These are phyloP conservation scores for Ennomos fuscantarius DNA, from an alignment of 2,888 invertebrate genomes.

Conservation along the genomic window DNA sequence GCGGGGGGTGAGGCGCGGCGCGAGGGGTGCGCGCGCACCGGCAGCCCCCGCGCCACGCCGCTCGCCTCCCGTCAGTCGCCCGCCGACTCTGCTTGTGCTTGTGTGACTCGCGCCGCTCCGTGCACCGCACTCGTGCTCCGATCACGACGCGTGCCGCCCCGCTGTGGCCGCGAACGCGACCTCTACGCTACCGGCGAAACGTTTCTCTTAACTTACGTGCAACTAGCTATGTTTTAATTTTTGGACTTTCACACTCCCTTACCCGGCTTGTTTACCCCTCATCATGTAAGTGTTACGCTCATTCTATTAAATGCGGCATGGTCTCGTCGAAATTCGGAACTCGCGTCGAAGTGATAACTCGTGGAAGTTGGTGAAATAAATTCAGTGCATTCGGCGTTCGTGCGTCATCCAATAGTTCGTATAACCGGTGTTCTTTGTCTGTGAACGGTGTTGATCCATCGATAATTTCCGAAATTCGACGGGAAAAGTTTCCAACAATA, in stretches of 20 bases:
- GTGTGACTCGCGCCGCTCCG: constrained; percentile 85
- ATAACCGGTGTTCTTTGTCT: constrained; percentile 59
- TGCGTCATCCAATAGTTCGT: constrained; percentile 49
- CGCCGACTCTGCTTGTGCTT: constrained; percentile 85
- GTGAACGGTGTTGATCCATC: constrained; percentile 62
- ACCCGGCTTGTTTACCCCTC: constrained; percentile 83
- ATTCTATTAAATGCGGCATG: constrained; percentile 74
- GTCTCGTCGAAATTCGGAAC: constrained; percentile 79
- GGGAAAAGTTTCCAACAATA: constrained; percentile 66
- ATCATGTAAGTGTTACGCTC: constrained; percentile 84
- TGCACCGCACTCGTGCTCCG: constrained; percentile 84
- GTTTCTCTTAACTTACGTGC: constrained; percentile 81
- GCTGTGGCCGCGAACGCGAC: constrained; percentile 87
- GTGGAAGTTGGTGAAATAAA: constrained; percentile 80
- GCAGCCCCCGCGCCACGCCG: constrained; percentile 77
- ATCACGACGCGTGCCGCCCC: constrained; percentile 84
- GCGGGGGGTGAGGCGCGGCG: constrained; percentile 52
- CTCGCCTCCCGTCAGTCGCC: constrained; percentile 84
- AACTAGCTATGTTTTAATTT: constrained; percentile 82
- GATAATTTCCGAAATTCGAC: constrained; percentile 81
- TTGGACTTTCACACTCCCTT: constrained; percentile 79
- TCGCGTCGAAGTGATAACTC: constrained; percentile 73
- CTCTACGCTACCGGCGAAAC: constrained; percentile 85
- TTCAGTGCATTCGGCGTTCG: constrained; percentile 66
- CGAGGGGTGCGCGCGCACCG: constrained; percentile 77